Percentiles rank a stretch among this genome's conserved stretches.
phyloP scores from a whole-genome alignment of 2,888 invertebrate species.

The Cryptus viduatorius region DNA sequence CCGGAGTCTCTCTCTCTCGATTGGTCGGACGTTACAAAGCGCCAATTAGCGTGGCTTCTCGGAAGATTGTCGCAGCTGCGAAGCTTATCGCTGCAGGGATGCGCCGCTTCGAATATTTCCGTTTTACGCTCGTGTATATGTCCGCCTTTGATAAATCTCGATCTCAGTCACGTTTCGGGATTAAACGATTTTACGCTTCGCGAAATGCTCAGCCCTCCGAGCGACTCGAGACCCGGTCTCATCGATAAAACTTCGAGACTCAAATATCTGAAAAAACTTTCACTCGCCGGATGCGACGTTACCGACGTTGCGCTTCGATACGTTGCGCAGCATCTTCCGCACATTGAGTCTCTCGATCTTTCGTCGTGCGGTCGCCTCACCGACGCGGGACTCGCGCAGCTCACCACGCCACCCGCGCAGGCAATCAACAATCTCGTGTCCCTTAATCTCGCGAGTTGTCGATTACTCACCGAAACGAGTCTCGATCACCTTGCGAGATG shows the following conservation, averaged over 20 bases:
- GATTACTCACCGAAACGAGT: slow-evolving; percentile 92
- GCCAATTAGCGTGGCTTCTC: slow-evolving; percentile 97
- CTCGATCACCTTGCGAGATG: slow-evolving; percentile 93
- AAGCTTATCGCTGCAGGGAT: slow-evolving; percentile 92
- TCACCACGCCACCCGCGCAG: slow-evolving; percentile 91
- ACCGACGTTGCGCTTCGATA: slow-evolving; percentile 94
- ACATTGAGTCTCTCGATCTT: slow-evolving; percentile 91
- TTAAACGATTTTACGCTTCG: slow-evolving; percentile 93
- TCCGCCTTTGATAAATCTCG: slow-evolving; percentile 91
- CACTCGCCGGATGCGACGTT: slow-evolving; percentile 94
- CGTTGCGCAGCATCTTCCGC: slow-evolving; percentile 91
- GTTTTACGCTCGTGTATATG: slow-evolving; percentile 93
- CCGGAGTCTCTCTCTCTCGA: slow-evolving; percentile 93
- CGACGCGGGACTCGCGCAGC: slow-evolving; percentile 95
- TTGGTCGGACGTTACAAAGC: slow-evolving; percentile 95
- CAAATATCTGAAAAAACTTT: slow-evolving; percentile 91
- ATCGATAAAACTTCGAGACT: slow-evolving; percentile 91
- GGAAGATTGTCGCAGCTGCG: slow-evolving; percentile 93
- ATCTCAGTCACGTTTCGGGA: slow-evolving; percentile 94
- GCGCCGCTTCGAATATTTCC: slow-evolving; percentile 90
- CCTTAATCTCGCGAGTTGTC: slow-evolving; percentile 93
- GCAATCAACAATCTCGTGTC: slow-evolving; percentile 88
- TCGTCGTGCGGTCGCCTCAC: slow-evolving; percentile 95
- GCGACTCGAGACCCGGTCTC: slow-evolving; percentile 92
- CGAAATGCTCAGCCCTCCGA: slow-evolving; percentile 94